Base-by-base conservation (phyloP, 2,113 vertebrate species). In the Aegotheles bennettii region DNA sequence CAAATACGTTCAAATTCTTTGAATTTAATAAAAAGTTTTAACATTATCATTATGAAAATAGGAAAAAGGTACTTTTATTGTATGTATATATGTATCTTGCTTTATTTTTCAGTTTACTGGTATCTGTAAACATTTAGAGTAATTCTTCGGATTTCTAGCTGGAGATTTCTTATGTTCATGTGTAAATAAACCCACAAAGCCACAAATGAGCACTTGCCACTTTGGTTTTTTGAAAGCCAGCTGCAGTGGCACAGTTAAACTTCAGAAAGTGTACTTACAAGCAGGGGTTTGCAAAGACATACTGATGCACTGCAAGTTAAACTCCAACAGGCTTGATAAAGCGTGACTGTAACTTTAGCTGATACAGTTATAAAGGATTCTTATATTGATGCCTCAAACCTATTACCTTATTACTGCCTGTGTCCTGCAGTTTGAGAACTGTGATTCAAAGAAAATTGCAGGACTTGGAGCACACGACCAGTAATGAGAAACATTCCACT, bases 21-120 rank as follows among this genome's bases (percentile, higher is more conserved):
- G 70, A 75, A 91, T 88, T 84, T 94, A 95, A 83, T 92, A 78
- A 93, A 71, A 84, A 5, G 29, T 63, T 93, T 92, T 74, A 5
- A 89, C 96, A 87, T 82, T 53, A 54, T 82, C 47, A 53, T 95
- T 91, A 83, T 71, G 54, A 87, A 95, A 85, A 60, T 5, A 45
- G 38, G 26, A 7, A 5, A 78, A 64, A 80, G 40, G 40, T 60
- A 31, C 8, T 91, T 91, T 90, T 87, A 38, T 59, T 91, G 89
- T 87, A 38, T 59, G 8, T 10, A 60, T n/a, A 74, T 74, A 89
- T 42, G 42, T n/a, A 11, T 69, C 85, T 84, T 75, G 78, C 95
- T 96, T 97, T 97, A 93, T 75, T 92, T 97, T 97, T 95, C 94
- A 56, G 38, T 84, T 61, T 86, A 71, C 92, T 85, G 36, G 38